Conservation (phyloP, 2,797 vertebrate species). For the Xiphophorus birchmanni region DNA sequence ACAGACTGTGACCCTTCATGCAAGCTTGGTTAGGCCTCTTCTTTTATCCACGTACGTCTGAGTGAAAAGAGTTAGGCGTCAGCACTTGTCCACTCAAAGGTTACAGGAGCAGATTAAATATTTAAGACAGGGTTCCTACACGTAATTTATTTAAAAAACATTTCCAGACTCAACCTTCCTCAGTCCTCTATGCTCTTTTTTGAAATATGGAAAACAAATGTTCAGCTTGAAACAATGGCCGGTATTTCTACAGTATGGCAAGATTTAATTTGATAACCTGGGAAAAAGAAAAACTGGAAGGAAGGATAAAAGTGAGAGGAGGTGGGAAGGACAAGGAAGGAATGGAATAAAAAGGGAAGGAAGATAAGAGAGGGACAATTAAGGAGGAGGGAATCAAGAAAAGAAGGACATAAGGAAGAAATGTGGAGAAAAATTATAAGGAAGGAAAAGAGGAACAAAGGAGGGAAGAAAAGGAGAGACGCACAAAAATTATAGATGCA, state of each 20-base stretch:
- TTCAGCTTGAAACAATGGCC: background rate
- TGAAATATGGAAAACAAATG: background rate
- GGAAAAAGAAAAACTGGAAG: background rate
- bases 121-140: background rate
- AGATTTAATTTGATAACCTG: background rate
- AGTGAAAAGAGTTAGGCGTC: slow-evolving; percentile 20
- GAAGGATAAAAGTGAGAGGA: background rate
- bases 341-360: background rate
- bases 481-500: background rate
- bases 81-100: background rate
- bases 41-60: slow-evolving; percentile 8
- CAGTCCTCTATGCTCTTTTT: background rate
- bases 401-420: background rate
- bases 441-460: background rate
- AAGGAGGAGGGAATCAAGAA: background rate
- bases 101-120: slow-evolving; percentile 1
- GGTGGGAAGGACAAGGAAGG: background rate
- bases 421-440: background rate
- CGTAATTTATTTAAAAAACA: background rate
- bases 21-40: slow-evolving; percentile 42
- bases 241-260: background rate
- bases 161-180: background rate
- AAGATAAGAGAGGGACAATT: background rate
- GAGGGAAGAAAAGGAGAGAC: background rate
- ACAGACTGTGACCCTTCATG: slow-evolving; percentile 59